phyloP scores from a whole-genome alignment of 2,888 invertebrate species.

The Synergus itoensis region DNA sequence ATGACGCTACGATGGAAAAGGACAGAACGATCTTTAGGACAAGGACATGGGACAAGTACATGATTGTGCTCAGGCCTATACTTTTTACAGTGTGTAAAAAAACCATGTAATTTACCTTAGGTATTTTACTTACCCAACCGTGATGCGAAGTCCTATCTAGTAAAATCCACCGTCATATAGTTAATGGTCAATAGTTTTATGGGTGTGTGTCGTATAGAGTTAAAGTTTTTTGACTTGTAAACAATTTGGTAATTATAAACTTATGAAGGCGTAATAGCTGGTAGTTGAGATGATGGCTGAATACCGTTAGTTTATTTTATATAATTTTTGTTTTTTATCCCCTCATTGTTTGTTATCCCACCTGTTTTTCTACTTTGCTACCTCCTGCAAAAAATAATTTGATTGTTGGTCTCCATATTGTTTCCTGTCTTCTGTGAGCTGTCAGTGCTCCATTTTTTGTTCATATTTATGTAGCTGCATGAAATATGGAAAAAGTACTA shows the following conservation, averaged over 20 bases:
- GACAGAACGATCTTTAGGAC: too few species aligned
- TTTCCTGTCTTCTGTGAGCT: constrained; percentile 53
- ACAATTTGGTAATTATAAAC: constrained; percentile 67
- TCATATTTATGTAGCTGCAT: neutral
- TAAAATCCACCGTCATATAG: neutral
- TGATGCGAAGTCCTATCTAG: neutral
- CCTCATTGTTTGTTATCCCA: constrained; percentile 33
- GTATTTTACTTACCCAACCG: too few species aligned
- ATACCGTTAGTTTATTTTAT: constrained; percentile 70
- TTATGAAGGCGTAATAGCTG: constrained; percentile 67
- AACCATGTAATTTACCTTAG: too few species aligned
- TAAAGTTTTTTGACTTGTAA: constrained; percentile 8
- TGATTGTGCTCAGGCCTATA: too few species aligned
- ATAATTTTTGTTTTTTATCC: constrained; percentile 54
- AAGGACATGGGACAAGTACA: too few species aligned
- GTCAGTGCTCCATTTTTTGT: constrained; percentile 50
- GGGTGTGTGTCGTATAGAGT: neutral
- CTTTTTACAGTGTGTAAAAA: too few species aligned
- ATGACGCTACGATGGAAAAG: too few species aligned
- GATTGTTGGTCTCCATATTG: constrained; percentile 60
- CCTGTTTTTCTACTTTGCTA: constrained; percentile 24
- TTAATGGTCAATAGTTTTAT: constrained; percentile 1
- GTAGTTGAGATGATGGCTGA: constrained; percentile 68
- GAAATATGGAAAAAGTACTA: neutral
- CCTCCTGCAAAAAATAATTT: constrained; percentile 4